These are phyloP conservation scores for Charanyca ferruginea DNA, from an alignment of 2,888 invertebrate species.

Conservation along the genomic window DNA sequence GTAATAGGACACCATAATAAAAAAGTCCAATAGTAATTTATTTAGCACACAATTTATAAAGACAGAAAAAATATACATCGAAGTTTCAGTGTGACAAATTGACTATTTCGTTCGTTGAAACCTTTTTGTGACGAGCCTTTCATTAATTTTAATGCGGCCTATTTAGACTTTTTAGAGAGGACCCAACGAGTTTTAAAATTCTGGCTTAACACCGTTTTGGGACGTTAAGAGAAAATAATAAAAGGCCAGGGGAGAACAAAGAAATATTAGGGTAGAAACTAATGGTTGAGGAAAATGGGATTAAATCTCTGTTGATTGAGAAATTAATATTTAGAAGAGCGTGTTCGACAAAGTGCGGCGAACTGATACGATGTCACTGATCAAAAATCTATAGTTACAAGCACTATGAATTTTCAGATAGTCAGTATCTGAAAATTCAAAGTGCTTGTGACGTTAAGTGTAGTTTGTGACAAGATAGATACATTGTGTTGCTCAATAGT, in stretches of 20 bases:
- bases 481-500: too few species aligned
- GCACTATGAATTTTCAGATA: too few species aligned
- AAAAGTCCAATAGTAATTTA: not conserved
- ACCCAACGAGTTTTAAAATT: conserved; percentile 24
- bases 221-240: conserved; percentile 7
- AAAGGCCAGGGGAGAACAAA: conserved; percentile 1
- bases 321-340: conserved; percentile 1
- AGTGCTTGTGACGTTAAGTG: too few species aligned
- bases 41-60: not conserved
- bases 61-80: not conserved
- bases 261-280: conserved; percentile 13
- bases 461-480: too few species aligned
- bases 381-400: too few species aligned
- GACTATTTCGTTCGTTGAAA: conserved; percentile 33
- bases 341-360: not conserved
- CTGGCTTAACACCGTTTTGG: conserved; percentile 14
- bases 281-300: conserved; percentile 24
- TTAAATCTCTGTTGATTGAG: conserved; percentile 15
- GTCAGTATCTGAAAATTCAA: too few species aligned
- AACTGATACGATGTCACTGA: too few species aligned
- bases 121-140: conserved; percentile 33
- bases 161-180: conserved; percentile 40
- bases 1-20: not conserved
- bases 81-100: conserved; percentile 45
- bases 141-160: conserved; percentile 55